Base-by-base conservation (phyloP, 2,888 invertebrate genomes). In the Stenchaetothrips biformis region DNA sequence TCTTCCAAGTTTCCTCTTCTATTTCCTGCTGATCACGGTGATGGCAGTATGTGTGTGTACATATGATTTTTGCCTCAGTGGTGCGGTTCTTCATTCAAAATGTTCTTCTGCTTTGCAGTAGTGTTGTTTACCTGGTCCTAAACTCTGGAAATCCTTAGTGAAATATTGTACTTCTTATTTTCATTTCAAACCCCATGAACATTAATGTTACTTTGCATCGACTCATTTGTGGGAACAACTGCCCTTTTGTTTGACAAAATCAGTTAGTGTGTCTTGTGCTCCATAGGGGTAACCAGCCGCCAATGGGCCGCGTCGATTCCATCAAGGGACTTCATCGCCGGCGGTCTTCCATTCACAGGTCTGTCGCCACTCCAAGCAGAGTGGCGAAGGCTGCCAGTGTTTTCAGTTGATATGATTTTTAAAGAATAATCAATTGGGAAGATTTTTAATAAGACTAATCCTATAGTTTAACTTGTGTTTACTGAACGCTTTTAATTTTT, bases 221-320 rank as follows among this genome's bases (percentile, higher is more conserved):
- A 37, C 21, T 74, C 21, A 25, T 25, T 37, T 74, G 21, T 21
- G 7, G 25, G 21, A 21, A 74, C 0, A 74, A 21, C 9, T 21
- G 6, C 2, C 67, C 21, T 74, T 74, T 21, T 25, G 2, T 67
- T 67, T 74, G 25, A 25, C 25, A 9, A 25, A 74, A 74, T 53
- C 21, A 74, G 25, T 21, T 21, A 25, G 67, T 67, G 67, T 67
- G 2, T 74, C 25, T 74, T 74, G 25, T 74, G 67, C 67, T 74
- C 25, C 67, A 74, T 74, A 74, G 67, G 67, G 67, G 67, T 74
- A 74, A 74, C 67, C 67, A 74, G 67, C 67, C 67, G 11, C 67
- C 67, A 21, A 74, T 74, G 67, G 67, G 67, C 25, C 67, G 67
- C 25, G 67, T 74, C 21, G 67, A 74, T 74, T 74, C 67, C 21